Percentiles rank a stretch among this genome's conserved stretches.
phyloP scores from a whole-genome alignment of 1,140 invertebrate genomes.

The Zeugodacus cucurbitae region DNA sequence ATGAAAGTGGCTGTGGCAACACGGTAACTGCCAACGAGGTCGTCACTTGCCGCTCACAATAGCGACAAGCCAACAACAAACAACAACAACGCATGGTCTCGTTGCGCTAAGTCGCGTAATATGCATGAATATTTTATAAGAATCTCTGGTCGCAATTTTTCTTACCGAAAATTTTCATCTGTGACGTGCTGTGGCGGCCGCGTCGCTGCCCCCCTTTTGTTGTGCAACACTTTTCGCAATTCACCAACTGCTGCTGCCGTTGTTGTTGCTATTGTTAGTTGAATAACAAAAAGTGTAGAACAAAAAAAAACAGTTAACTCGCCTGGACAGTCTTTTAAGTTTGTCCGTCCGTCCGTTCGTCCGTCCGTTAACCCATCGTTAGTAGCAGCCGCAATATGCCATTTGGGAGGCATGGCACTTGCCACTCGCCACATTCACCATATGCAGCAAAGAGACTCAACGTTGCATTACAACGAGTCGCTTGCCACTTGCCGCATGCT shows the following conservation, averaged over 20 bases:
- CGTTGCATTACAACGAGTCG: background rate
- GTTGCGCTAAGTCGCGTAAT: conserved; percentile 25
- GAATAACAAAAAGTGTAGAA: background rate
- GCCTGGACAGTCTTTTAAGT: conserved; percentile 37
- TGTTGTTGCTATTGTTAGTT: background rate
- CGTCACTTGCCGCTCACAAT: conserved; percentile 33
- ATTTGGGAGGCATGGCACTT: conserved; percentile 38
- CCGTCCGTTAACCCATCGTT: conserved; percentile 34
- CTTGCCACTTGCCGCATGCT: background rate
- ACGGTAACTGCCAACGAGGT: conserved; percentile 39
- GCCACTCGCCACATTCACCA: conserved; percentile 27
- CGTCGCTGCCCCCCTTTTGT: background rate
- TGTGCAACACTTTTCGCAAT: background rate
- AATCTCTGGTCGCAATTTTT: conserved; percentile 40
- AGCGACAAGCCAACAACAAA: background rate
- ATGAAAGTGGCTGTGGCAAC: conserved; percentile 29
- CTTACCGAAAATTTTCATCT: conserved; percentile 19
- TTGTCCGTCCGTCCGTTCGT: conserved; percentile 31
- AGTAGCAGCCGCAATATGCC: conserved; percentile 39
- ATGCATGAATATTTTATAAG: conserved; percentile 41
- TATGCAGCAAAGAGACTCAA: background rate
- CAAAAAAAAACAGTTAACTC: background rate
- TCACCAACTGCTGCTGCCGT: background rate
- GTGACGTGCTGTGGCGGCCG: background rate
- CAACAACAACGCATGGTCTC: background rate